Conservation (phyloP, 2,888 invertebrate genomes). For the Siphlonurus alternatus region DNA sequence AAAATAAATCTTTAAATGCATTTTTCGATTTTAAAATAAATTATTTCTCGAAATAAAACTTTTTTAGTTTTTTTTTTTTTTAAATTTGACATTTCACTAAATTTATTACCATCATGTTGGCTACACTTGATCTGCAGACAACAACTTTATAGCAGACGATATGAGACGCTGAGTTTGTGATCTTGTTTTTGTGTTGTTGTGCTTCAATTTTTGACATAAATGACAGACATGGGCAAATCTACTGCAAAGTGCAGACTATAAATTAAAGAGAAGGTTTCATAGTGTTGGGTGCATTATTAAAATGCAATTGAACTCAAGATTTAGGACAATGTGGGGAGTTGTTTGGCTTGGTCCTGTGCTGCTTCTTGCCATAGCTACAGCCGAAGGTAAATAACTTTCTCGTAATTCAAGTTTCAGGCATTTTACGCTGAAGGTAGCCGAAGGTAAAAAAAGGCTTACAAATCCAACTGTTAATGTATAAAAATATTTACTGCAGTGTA, state of each 20-base stretch:
- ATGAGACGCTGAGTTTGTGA: neutral
- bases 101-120: neutral
- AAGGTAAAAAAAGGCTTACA: too few species aligned
- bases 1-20: too few species aligned
- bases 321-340: neutral
- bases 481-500: too few species aligned
- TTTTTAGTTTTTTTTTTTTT: too few species aligned
- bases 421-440: too few species aligned
- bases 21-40: too few species aligned
- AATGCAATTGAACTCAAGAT: neutral
- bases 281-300: neutral
- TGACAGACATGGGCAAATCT: neutral
- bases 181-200: neutral
- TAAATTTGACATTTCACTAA: too few species aligned
- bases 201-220: neutral
- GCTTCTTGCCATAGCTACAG: neutral
- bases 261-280: neutral
- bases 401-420: too few species aligned
- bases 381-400: neutral
- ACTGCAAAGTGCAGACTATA: neutral
- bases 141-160: neutral
- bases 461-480: too few species aligned
- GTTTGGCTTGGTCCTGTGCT: neutral
- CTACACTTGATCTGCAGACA: neutral
- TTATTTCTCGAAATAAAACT: too few species aligned